Conservation (phyloP, 2,113 vertebrate genomes). For the Gila orcuttii region DNA sequence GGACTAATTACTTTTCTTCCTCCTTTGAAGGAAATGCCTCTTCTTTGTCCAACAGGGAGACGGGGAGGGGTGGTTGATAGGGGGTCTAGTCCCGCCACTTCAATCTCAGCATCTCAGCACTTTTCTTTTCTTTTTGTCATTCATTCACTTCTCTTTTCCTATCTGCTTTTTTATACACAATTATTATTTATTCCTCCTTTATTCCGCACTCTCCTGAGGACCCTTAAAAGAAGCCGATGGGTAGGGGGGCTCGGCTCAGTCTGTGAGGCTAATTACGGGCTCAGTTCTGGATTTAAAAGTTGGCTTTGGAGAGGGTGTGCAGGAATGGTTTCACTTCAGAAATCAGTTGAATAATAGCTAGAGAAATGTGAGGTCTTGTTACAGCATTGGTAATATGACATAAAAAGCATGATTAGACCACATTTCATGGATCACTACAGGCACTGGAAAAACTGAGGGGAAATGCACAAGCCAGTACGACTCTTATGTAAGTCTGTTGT, state of each 20-base stretch:
- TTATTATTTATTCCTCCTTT: constrained; percentile 13
- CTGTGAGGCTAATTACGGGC: constrained; percentile 8
- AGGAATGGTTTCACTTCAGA: constrained; percentile 13
- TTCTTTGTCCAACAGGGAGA: constrained; percentile 40
- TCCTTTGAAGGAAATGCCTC: constrained; percentile 52
- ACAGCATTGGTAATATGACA: constrained; percentile 45
- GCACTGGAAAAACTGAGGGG: constrained; percentile 40
- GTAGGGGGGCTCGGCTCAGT: not conserved
- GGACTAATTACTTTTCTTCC: constrained; percentile 58
- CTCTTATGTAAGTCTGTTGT: constrained; percentile 45
- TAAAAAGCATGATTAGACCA: constrained; percentile 42
- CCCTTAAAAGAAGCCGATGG: constrained; percentile 5
- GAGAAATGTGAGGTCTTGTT: constrained; percentile 47
- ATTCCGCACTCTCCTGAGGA: constrained; percentile 9
- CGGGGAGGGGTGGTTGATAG: constrained; percentile 17
- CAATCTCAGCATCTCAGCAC: constrained; percentile 54
- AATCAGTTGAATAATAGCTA: constrained; percentile 33
- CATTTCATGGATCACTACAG: constrained; percentile 45
- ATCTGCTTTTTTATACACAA: constrained; percentile 24
- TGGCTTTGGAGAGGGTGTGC: constrained; percentile 10
- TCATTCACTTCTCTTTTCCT: constrained; percentile 44
- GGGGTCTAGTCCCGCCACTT: constrained; percentile 44
- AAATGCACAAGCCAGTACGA: constrained; percentile 3
- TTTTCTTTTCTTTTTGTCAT: constrained; percentile 53
- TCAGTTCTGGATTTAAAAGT: constrained; percentile 41